These are phyloP conservation scores for Glaucidium brasilianum DNA, from an alignment of 2,113 vertebrate species.

Conservation along the genomic window DNA sequence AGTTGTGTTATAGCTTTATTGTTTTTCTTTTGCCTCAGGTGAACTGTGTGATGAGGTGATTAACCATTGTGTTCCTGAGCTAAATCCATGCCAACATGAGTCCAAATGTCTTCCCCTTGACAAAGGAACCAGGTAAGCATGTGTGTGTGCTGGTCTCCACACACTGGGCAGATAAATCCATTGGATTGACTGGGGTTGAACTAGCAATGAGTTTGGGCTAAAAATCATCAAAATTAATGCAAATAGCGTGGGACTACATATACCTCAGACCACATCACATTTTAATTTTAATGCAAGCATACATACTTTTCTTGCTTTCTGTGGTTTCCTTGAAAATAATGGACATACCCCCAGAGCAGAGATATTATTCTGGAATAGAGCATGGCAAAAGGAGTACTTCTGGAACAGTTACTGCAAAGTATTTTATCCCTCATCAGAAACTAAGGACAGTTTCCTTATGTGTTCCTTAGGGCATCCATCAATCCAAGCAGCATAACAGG, in stretches of 20 bases:
- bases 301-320: background rate
- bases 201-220: background rate
- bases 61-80: conserved; percentile 83
- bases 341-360: background rate
- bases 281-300: background rate
- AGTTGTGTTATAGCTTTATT: background rate
- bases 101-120: conserved; percentile 87
- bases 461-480: background rate
- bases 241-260: background rate
- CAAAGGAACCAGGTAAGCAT: conserved; percentile 83
- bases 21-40: conserved; percentile 72
- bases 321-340: background rate
- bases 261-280: background rate
- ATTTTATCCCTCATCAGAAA: background rate
- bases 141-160: background rate
- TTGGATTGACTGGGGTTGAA: background rate
- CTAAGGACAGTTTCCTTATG: background rate
- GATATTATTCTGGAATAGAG: background rate
- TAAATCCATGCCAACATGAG: conserved; percentile 89
- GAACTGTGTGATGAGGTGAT: conserved; percentile 93
- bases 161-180: background rate
- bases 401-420: background rate
- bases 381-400: background rate
- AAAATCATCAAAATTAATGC: background rate
- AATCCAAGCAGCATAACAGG: background rate